Evolutionary conservation across 2,113 vertebrate genomes (phyloP).

Genomic region (Origma solitaria): DNA sequence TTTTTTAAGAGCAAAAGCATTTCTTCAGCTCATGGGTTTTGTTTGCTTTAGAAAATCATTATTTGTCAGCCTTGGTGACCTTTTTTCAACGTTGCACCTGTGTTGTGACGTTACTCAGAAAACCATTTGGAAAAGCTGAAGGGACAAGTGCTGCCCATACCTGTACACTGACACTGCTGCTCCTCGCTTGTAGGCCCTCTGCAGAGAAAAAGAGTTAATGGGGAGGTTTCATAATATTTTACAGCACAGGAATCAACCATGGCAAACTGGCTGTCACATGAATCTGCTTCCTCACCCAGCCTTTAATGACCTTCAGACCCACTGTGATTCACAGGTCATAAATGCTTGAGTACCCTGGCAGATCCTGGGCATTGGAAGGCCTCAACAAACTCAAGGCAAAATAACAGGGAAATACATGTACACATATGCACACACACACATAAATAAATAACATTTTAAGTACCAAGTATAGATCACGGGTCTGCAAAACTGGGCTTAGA

Average conservation of each 20-base stretch:
- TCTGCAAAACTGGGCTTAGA: neutral
- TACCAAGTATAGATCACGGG: neutral
- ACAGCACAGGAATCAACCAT: neutral
- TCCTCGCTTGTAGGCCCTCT: neutral
- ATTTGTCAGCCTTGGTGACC: neutral
- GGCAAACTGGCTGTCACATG: neutral
- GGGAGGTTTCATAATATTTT: neutral
- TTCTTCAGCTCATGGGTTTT: neutral
- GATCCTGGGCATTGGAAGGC: neutral
- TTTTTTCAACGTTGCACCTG: neutral
- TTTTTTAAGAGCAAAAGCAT: neutral
- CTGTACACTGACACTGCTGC: rapidly evolving
- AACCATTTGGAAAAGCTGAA: neutral
- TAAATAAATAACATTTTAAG: neutral
- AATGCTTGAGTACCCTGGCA: neutral
- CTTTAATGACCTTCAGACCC: constrained; percentile 43
- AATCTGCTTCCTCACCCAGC: neutral
- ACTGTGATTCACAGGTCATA: neutral
- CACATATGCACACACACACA: neutral
- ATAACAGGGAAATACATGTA: neutral
- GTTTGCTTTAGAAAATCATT: constrained; percentile 47
- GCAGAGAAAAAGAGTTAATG: neutral
- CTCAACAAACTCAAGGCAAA: neutral
- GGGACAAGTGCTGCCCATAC: neutral
- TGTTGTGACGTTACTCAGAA: neutral